Base-by-base conservation (phyloP, 1,140 invertebrate species). In the Gyrodactylus salaris region DNA sequence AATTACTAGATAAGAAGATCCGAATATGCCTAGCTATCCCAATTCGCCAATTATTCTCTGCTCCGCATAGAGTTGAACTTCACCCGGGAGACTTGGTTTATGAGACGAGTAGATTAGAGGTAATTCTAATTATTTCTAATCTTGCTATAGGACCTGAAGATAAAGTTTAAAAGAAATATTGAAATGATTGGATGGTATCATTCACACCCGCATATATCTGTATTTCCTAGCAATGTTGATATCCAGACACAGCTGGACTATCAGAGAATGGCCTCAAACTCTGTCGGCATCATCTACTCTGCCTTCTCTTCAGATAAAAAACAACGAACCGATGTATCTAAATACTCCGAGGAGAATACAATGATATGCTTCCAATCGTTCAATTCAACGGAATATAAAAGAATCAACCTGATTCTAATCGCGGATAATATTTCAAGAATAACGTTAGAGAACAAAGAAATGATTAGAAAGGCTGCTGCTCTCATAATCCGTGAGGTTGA, bases 101-200 rank as follows among this genome's bases (percentile, higher is more conserved):
- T 7, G 34, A 54, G 34, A 16, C 34, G 7, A 54, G 34, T 54
- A 16, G n/a, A 16, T 16, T 54, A 7, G 34, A 54, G n/a, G n/a
- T n/a, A n/a, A n/a, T n/a, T n/a, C n/a, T n/a, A n/a, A n/a, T n/a
- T n/a, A n/a, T n/a, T n/a, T n/a, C n/a, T n/a, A n/a, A n/a, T n/a
- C n/a, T n/a, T n/a, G n/a, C n/a, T n/a, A n/a, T n/a, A n/a, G n/a
- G n/a, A 54, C 7, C n/a, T 54, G 34, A n/a, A n/a, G n/a, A 54
- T 16, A n/a, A 54, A 78, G 70, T 75, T 80, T 20, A 70, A 78
- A 23, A 27, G 87, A 86, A 85, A 85, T 23, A 83, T 90, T 77
- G 81, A 87, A 77, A 87, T 91, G 68, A 80, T 90, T 73, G 88
- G 89, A 22, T 91, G 89, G 89, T 91, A 90, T 78, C 89, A 90